Conservation (phyloP, 2,888 invertebrate genomes). For the Trichacis sp. region DNA sequence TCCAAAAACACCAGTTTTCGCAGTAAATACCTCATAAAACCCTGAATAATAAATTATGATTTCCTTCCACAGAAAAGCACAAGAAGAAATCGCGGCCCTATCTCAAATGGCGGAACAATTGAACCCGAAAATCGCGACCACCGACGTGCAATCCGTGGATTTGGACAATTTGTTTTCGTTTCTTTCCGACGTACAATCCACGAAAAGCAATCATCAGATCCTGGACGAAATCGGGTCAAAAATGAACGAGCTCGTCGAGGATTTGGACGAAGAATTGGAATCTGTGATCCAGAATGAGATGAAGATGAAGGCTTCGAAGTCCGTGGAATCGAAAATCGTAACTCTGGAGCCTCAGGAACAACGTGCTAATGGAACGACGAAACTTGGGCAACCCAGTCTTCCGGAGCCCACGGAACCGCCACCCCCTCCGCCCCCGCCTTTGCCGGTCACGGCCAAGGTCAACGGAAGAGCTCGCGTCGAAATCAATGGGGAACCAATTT, state of each 20-base stretch:
- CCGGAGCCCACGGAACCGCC: slow-evolving; percentile 84
- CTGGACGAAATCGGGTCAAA: slow-evolving; percentile 87
- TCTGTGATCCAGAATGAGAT: slow-evolving; percentile 75
- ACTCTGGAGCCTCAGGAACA: slow-evolving; percentile 44
- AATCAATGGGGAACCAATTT: slow-evolving; percentile 79
- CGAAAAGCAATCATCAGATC: slow-evolving; percentile 73
- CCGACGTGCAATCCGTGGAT: slow-evolving; percentile 81
- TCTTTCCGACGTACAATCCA: slow-evolving; percentile 80
- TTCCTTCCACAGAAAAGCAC: slow-evolving; percentile 73
- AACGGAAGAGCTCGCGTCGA: slow-evolving; percentile 51
- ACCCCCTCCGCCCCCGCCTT: slow-evolving; percentile 76
- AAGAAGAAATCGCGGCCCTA: slow-evolving; percentile 79
- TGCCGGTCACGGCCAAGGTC: slow-evolving; percentile 67
- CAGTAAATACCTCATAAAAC: too few species aligned
- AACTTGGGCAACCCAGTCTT: slow-evolving; percentile 74
- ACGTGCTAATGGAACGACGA: slow-evolving; percentile 51
- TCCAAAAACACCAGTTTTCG: neutral
- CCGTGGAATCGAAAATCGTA: slow-evolving; percentile 22
- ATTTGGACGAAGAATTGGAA: slow-evolving; percentile 83
- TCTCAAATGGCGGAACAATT: slow-evolving; percentile 81
- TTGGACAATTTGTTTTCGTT: slow-evolving; percentile 92
- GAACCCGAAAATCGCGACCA: slow-evolving; percentile 73
- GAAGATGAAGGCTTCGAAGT: slow-evolving; percentile 38
- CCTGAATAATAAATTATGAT: too few species aligned
- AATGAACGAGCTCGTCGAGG: slow-evolving; percentile 86